These are phyloP conservation scores for Noctua pronuba DNA, from an alignment of 2,888 invertebrate species.

Conservation along the genomic window DNA sequence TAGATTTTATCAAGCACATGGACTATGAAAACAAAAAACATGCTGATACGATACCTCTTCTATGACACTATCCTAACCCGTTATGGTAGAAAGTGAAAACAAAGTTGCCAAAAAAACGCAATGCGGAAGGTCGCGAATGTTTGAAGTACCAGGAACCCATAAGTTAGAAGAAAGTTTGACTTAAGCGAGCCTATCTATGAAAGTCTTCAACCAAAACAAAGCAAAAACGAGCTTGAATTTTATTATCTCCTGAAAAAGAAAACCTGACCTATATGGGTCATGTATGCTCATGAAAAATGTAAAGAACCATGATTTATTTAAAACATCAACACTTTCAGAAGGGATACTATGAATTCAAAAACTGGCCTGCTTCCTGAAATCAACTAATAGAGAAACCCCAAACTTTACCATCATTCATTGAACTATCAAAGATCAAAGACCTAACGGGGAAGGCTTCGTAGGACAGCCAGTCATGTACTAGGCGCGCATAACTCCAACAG, in stretches of 20 bases:
- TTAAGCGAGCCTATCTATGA: background rate
- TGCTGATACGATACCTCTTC: background rate
- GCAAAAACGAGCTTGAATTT: background rate
- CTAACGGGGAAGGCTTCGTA: conserved; percentile 48
- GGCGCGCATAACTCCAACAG: conserved; percentile 44
- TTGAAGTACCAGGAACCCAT: conserved; percentile 54
- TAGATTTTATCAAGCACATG: background rate
- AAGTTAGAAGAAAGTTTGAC: conserved; percentile 48
- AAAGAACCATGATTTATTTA: background rate
- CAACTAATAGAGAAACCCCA: background rate
- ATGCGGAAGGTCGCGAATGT: conserved; percentile 49
- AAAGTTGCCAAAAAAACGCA: conserved; percentile 22
- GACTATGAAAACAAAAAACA: conserved; percentile 6
- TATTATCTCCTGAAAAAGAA: background rate
- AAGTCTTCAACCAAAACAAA: conserved; percentile 6
- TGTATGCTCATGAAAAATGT: background rate
- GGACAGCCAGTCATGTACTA: conserved; percentile 41
- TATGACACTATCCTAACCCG: background rate
- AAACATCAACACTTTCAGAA: background rate
- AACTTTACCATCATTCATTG: conserved; percentile 29
- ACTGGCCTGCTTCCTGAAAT: background rate
- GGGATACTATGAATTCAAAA: background rate
- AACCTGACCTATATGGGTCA: conserved; percentile 10
- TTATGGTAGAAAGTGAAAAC: conserved; percentile 49
- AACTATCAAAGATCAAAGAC: conserved; percentile 44